Percentiles rank a stretch among this genome's conserved stretches.
These are phyloP conservation scores for Characodon lateralis DNA, from an alignment of 2,797 vertebrate genomes.

Conservation along the genomic window DNA sequence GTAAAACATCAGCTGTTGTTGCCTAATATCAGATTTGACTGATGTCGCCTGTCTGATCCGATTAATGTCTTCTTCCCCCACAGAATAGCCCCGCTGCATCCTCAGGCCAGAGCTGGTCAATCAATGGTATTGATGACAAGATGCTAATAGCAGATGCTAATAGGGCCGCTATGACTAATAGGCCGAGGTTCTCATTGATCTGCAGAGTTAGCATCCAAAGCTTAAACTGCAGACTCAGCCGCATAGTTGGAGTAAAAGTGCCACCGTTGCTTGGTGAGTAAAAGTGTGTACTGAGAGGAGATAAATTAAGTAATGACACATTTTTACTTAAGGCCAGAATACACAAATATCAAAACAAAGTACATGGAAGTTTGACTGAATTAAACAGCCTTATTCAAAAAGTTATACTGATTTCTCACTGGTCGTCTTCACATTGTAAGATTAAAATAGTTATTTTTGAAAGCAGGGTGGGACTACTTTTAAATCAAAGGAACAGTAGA, in stretches of 20 bases:
- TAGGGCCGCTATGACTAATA: slow-evolving; percentile 71
- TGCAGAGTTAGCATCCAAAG: slow-evolving; percentile 75
- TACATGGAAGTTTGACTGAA: background rate
- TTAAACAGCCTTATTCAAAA: background rate
- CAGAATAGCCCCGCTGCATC: slow-evolving; percentile 31
- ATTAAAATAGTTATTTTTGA: background rate
- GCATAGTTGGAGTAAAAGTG: slow-evolving; percentile 75
- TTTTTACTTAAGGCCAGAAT: slow-evolving; percentile 4
- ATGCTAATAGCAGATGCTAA: slow-evolving; percentile 78
- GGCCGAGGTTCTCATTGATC: slow-evolving; percentile 70
- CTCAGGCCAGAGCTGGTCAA: slow-evolving; percentile 53
- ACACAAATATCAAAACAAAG: background rate
- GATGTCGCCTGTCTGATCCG: slow-evolving; percentile 26
- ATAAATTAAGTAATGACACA: slow-evolving; percentile 16
- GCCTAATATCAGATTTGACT: slow-evolving; percentile 12
- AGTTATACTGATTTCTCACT: no score
- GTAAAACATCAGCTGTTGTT: slow-evolving; percentile 3
- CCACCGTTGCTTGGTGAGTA: slow-evolving; percentile 62
- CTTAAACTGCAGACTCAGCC: slow-evolving; percentile 77
- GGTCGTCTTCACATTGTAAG: background rate
- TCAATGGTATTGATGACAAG: slow-evolving; percentile 73
- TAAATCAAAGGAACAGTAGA: background rate
- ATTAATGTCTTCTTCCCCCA: slow-evolving; percentile 30
- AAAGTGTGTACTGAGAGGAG: slow-evolving; percentile 14
- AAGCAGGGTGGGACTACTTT: background rate